Base-by-base conservation (phyloP, 2,888 invertebrate genomes). In the Synergus gifuensis region DNA sequence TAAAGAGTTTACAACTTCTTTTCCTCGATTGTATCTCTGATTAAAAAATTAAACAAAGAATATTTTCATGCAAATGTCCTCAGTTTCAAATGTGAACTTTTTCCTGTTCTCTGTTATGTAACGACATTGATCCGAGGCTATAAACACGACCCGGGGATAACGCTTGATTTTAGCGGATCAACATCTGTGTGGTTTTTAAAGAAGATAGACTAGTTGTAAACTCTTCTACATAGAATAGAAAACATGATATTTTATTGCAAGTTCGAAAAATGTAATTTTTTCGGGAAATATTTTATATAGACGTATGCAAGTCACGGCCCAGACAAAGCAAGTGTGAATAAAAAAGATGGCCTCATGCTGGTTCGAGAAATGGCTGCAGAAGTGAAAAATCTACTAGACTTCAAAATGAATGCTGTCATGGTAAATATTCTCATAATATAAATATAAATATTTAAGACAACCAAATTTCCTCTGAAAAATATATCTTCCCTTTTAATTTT, bases 331-430 rank as follows among this genome's bases (percentile, higher is more conserved):
- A 73, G 73, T 18, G 54, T 73, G 54, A 54, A 16, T n/a, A 73
- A 96, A 84, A 97, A 97, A 91, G 98, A 98, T 90, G 97, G 98
- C 11, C 94, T 97, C 83, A 94, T 97, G 83, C 93, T 98, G 86
- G 96, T 98, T 81, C 94, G 97, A 73, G 97, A 98, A 92, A 96
- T 98, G 94, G 97, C 97, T 14, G 95, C 95, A 0, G 98, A 98
- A 93, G 97, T 98, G 78, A 97, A 98, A 93, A 97, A 97, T 92
- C 97, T 98, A 95, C 96, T 98, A 96, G 97, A 97, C 91, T 97
- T 97, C 93, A 97, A 98, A 93, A 97, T 96, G 93, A 96, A 97
- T 91, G 97, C 98, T 46, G 97, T 98, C 78, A 96, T 97, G 96
- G 98, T 98, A 93, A 95, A 95, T 94, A 79, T 76, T 49, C 60